Conservation (phyloP, 2,797 vertebrate genomes). For the Euphonia xanthogaster region DNA sequence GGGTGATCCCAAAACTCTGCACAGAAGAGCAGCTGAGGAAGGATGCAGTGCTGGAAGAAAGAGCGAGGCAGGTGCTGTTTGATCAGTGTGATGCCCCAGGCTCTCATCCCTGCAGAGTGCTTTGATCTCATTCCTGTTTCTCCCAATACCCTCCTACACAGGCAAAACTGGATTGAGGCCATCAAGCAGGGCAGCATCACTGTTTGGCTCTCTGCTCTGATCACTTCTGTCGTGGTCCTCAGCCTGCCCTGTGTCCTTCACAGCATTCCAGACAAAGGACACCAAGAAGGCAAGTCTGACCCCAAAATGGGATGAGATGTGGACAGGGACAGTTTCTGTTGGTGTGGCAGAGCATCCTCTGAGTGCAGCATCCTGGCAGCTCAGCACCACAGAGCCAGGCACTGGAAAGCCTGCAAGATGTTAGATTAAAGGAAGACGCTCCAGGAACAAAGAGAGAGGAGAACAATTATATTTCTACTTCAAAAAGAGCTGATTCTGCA, state of each 20-base stretch:
- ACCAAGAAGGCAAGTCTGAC: background rate
- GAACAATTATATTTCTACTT: background rate
- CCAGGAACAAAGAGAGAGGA: background rate
- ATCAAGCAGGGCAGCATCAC: background rate
- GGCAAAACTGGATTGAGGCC: background rate
- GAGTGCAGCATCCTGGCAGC: background rate
- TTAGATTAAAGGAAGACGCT: constrained; percentile 23
- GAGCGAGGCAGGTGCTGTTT: background rate
- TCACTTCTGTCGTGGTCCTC: background rate
- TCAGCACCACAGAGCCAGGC: background rate
- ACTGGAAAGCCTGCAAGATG: background rate
- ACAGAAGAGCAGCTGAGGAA: background rate
- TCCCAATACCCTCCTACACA: background rate
- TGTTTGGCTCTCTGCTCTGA: background rate
- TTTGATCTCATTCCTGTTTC: background rate
- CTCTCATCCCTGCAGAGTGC: background rate
- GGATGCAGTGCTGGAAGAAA: background rate
- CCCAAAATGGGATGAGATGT: background rate
- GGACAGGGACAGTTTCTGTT: fast-evolving
- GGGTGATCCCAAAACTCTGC: background rate
- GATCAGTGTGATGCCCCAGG: background rate
- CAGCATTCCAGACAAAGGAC: background rate
- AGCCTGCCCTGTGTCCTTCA: background rate
- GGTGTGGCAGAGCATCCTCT: background rate
- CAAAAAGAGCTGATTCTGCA: background rate